Evolutionary conservation across 1,140 invertebrate species (phyloP).

Genomic region (Schlechtendalia chinensis): DNA sequence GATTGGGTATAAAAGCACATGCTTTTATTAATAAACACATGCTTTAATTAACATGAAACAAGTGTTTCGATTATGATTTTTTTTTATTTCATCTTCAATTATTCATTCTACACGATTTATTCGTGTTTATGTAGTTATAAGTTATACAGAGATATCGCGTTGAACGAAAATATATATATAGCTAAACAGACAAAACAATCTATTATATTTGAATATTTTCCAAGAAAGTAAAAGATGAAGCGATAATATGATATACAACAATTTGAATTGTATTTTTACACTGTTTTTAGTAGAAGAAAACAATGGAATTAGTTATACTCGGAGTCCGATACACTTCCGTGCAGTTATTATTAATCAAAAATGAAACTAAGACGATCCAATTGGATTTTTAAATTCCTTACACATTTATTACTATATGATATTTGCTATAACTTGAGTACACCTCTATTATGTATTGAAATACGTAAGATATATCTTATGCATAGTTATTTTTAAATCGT

Average conservation of each 20-base stretch:
- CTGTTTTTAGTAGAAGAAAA: neutral
- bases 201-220: constrained; percentile 26
- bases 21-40: constrained; percentile 12
- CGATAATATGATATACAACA: neutral
- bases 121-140: neutral
- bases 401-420: neutral
- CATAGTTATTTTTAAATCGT: too few species aligned
- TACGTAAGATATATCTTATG: too few species aligned
- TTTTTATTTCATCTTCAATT: neutral
- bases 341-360: neutral
- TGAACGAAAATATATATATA: neutral
- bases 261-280: neutral
- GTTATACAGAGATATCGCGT: neutral
- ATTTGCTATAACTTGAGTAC: too few species aligned
- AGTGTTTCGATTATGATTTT: neutral
- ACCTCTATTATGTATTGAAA: too few species aligned
- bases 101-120: neutral
- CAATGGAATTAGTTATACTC: neutral
- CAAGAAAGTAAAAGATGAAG: constrained; percentile 1
- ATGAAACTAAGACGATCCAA: too few species aligned
- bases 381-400: neutral
- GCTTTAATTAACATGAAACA: neutral
- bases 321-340: neutral
- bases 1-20: constrained; percentile 14
- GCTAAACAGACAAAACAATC: neutral